Conservation (phyloP, 1,140 invertebrate species). For the Drosophila kohkoa region DNA sequence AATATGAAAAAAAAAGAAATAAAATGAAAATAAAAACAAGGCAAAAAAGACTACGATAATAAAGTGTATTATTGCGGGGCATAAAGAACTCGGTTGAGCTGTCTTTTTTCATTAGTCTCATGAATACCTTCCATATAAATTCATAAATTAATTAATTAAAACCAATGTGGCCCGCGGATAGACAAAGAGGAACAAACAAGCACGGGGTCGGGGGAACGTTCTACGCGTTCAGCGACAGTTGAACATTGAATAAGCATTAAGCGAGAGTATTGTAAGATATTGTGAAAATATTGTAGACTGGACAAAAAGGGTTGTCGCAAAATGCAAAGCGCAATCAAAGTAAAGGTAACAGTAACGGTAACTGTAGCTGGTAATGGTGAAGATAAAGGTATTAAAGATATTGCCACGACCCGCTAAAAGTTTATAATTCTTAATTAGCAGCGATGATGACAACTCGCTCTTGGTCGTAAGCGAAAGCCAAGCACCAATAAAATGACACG, state of each 20-base stretch:
- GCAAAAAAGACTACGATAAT: constrained; percentile 12
- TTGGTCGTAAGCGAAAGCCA: background rate
- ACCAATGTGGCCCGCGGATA: constrained; percentile 27
- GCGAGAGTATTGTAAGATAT: constrained; percentile 50
- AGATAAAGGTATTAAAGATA: constrained; percentile 39
- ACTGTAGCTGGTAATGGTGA: background rate
- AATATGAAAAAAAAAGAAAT: background rate
- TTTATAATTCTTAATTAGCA: constrained; percentile 59
- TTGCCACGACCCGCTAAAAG: constrained; percentile 8
- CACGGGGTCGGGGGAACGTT: background rate
- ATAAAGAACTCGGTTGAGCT: constrained; percentile 14
- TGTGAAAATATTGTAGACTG: constrained; percentile 26
- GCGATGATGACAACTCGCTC: background rate
- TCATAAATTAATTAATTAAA: constrained; percentile 73
- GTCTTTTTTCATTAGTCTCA: constrained; percentile 56
- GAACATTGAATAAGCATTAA: constrained; percentile 67
- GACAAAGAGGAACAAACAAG: background rate
- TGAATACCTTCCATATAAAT: constrained; percentile 43
- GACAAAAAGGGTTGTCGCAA: constrained; percentile 17
- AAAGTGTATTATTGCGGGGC: constrained; percentile 13
- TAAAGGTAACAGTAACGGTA: constrained; percentile 22
- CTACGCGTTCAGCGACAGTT: constrained; percentile 33
- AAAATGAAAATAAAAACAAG: background rate
- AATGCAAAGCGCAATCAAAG: background rate
- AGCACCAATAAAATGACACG: constrained; percentile 20